Evolutionary conservation across 2,888 invertebrate genomes (phyloP).

Genomic region (Octonoba sinensis): DNA sequence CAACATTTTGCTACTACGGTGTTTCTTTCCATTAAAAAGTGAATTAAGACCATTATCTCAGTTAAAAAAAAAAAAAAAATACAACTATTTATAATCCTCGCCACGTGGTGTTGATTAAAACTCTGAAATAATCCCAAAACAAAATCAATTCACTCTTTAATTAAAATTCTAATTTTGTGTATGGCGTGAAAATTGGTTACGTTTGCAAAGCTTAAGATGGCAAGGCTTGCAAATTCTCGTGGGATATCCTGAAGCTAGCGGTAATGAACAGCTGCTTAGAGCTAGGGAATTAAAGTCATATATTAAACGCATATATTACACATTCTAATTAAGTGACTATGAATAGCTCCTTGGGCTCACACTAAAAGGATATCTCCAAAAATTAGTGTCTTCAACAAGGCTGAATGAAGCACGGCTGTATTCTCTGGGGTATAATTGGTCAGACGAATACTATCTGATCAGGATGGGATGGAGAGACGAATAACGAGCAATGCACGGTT

Average conservation of each 20-base stretch:
- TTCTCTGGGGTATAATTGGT: conserved; percentile 28
- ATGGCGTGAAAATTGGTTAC: conserved; percentile 44
- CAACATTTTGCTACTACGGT: no score
- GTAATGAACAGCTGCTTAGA: conserved; percentile 50
- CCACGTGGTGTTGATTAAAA: no score
- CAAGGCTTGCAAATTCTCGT: conserved; percentile 5
- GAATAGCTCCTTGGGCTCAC: conserved; percentile 41
- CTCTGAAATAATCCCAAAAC: no score
- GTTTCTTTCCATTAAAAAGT: no score
- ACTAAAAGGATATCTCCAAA: conserved; percentile 41
- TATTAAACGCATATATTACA: conserved; percentile 52
- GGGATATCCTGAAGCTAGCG: conserved; percentile 28
- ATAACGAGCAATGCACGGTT: not conserved
- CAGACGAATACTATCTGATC: conserved; percentile 15
- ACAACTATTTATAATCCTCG: no score
- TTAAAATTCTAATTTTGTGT: conserved; percentile 52
- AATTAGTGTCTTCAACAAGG: conserved; percentile 30
- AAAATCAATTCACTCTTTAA: conserved; percentile 28
- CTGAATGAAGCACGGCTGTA: conserved; percentile 13
- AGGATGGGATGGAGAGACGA: not conserved
- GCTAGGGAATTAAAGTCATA: conserved; percentile 57
- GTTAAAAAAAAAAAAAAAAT: no score
- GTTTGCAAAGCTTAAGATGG: conserved; percentile 36
- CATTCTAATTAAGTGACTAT: conserved; percentile 57
- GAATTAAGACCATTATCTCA: no score